Base-by-base conservation (phyloP, 2,888 invertebrate genomes). In the Pachliopta kotzebuea region DNA sequence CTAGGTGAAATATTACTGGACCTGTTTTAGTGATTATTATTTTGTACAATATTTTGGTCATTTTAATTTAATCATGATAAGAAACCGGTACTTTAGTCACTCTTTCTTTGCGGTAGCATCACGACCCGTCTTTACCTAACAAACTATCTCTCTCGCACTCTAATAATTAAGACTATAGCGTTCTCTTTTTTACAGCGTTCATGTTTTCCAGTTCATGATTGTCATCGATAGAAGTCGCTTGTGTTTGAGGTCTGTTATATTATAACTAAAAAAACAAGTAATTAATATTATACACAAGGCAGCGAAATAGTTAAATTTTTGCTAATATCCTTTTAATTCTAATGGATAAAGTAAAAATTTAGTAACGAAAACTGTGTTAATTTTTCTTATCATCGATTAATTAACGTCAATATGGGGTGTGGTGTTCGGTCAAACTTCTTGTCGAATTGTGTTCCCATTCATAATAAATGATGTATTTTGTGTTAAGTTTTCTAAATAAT, bases 121-220 rank as follows among this genome's bases (percentile, higher is more conserved):
- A 63, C 55, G 62, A 58, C 62, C 74, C 80, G 74, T 77, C 81
- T 75, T 79, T 81, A 76, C 69, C 65, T 67, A 66, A 62, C 69
- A 60, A 60, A 68, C 71, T 71, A 56, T 85, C 83, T 79, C 78
- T 75, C 69, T 86, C 74, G 49, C 69, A 68, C 83, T 21, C 64
- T 21, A 14, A 24, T 56, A 49, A 67, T 62, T 56, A n/a, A 49
- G 11, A 52, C 26, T 61, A 68, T 65, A 62, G 66, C 68, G 70
- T 71, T 67, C 61, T 83, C 77, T 80, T 76, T 79, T 80, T 71
- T 70, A 70, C 74, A 72, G 67, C 69, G 72, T 72, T 26, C 53
- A 56, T 62, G 54, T 62, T 59, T 73, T 77, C 81, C 86, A 89
- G 87, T 90, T 80, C 77, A 68, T 78, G 82, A 77, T 81, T 88